Evolutionary conservation across 2,888 invertebrate genomes (phyloP).

Genomic region (Eupithecia subfuscata): DNA sequence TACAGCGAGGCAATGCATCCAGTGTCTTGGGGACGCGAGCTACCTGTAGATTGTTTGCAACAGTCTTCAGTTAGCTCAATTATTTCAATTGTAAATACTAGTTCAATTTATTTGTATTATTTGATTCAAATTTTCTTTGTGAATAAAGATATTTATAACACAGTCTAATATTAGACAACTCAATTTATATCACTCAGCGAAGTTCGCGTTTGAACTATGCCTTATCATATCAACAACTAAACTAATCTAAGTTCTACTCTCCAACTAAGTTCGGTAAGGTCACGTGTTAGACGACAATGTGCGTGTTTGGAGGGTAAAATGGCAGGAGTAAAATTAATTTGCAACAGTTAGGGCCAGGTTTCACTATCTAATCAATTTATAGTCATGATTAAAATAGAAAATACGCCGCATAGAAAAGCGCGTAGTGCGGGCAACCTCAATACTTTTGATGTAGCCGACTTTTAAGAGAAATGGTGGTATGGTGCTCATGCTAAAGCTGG

Average conservation of each 20-base stretch:
- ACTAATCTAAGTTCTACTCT: constrained; percentile 36
- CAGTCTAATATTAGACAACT: constrained; percentile 5
- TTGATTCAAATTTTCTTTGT: no score
- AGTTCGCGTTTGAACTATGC: constrained; percentile 30
- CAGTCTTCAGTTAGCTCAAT: no score
- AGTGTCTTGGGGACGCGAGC: no score
- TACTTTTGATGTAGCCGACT: not conserved
- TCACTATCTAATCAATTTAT: not conserved
- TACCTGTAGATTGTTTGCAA: no score
- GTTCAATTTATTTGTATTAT: no score
- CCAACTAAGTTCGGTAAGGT: constrained; percentile 3
- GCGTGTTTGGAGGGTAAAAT: not conserved
- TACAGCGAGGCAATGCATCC: no score
- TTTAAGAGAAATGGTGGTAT: not conserved
- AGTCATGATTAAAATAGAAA: no score
- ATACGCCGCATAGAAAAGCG: no score
- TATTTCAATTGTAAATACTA: no score
- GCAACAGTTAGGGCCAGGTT: not conserved
- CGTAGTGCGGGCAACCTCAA: not conserved
- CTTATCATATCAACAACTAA: constrained; percentile 36
- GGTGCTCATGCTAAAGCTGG: not conserved
- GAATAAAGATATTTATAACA: not conserved
- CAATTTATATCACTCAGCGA: constrained; percentile 20
- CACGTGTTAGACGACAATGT: constrained; percentile 17
- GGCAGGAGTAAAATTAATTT: not conserved